Percentiles rank a stretch among this genome's conserved stretches.
These are phyloP conservation scores for Mercenaria mercenaria DNA, from an alignment of 1,140 invertebrate genomes.

Conservation along the genomic window DNA sequence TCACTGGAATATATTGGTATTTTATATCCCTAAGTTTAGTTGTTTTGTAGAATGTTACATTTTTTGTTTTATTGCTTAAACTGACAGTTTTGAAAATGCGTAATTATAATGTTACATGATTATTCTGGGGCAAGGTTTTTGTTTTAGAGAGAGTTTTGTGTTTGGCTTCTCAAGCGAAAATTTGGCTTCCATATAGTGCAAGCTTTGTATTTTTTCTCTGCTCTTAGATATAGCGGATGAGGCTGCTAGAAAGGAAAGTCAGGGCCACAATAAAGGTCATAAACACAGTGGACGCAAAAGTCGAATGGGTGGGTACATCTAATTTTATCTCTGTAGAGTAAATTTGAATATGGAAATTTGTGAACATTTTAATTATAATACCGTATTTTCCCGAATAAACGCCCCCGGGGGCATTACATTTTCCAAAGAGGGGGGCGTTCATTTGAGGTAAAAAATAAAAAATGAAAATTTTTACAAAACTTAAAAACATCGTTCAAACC, in stretches of 20 bases:
- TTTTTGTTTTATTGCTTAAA: neutral
- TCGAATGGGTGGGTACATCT: slow-evolving; percentile 74
- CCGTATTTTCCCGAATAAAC: too few relatives aligned
- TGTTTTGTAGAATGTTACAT: neutral
- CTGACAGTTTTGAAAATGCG: too few relatives aligned
- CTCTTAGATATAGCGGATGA: slow-evolving; percentile 54
- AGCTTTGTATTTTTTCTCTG: slow-evolving; percentile 11
- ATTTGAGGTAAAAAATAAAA: too few relatives aligned
- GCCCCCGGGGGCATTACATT: too few relatives aligned
- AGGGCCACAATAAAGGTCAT: slow-evolving; percentile 39
- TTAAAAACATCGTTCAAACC: too few relatives aligned
- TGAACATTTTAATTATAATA: too few relatives aligned
- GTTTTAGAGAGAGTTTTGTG: neutral
- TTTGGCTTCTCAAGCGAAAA: neutral
- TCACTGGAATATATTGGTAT: too few relatives aligned
- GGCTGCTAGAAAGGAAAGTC: slow-evolving; percentile 30
- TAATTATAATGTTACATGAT: too few relatives aligned
- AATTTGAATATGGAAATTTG: too few relatives aligned
- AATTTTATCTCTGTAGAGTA: neutral
- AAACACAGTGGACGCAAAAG: slow-evolving; percentile 74
- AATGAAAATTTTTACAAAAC: too few relatives aligned
- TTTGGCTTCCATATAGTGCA: neutral
- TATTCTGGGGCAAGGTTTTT: neutral
- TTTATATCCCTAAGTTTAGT: neutral
- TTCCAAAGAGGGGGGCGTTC: too few relatives aligned